These are phyloP conservation scores for Scrobipalpa costella DNA, from an alignment of 2,888 invertebrate species.

Conservation along the genomic window DNA sequence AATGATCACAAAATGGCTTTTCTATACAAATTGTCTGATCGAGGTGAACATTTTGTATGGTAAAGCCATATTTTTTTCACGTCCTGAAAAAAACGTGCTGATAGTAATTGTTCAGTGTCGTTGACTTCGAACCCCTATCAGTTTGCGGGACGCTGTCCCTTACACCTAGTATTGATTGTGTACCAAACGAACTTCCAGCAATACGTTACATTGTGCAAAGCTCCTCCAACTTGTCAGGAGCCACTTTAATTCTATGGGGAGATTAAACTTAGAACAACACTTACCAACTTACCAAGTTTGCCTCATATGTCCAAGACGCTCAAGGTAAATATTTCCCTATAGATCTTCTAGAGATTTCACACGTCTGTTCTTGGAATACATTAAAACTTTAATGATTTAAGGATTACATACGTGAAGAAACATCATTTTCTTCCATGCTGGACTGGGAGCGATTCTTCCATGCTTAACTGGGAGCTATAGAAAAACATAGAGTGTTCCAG, in stretches of 20 bases:
- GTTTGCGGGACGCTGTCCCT: too few species aligned
- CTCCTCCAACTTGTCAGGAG: slow-evolving; percentile 8
- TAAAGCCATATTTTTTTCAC: too few species aligned
- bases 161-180: neutral
- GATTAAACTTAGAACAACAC: slow-evolving; percentile 17
- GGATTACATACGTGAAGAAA: neutral
- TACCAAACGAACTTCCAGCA: neutral
- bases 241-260: slow-evolving; percentile 15
- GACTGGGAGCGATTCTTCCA: too few species aligned
- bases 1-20: too few species aligned
- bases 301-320: slow-evolving; percentile 12
- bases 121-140: too few species aligned
- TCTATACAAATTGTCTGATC: too few species aligned
- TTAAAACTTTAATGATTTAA: neutral
- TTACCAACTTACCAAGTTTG: slow-evolving; percentile 17
- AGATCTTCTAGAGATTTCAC: slow-evolving; percentile 4
- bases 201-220: slow-evolving; percentile 8
- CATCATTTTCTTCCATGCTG: too few species aligned
- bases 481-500: too few species aligned
- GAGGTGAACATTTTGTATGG: too few species aligned
- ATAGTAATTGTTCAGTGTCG: too few species aligned
- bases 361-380: neutral
- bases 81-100: too few species aligned
- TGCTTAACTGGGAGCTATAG: too few species aligned
- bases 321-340: slow-evolving; percentile 7